Evolutionary conservation across 2,888 invertebrate genomes (phyloP), one percentile per base, ranked within the genome.

Genomic region (Branchellion lobata): DNA sequence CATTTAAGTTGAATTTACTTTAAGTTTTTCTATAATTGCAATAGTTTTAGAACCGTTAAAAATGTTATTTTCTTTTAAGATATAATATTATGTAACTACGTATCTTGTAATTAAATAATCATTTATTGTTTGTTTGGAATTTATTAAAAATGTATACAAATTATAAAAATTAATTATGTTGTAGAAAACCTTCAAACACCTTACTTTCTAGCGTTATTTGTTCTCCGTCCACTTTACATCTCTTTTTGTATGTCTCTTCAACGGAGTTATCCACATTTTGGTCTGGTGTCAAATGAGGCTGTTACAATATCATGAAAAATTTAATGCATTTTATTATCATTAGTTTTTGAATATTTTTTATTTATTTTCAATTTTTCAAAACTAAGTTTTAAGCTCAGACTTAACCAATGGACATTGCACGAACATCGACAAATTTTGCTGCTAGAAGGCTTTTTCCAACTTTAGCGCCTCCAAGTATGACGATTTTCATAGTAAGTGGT

Each of bases 361-460:
- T n/a, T n/a, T n/a, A n/a, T n/a, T n/a, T n/a, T n/a, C n/a, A n/a
- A n/a, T n/a, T n/a, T n/a, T n/a, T n/a, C n/a, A n/a, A n/a, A n/a
- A n/a, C n/a, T n/a, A n/a, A n/a, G n/a, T n/a, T n/a, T n/a, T n/a
- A n/a, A n/a, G n/a, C n/a, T n/a, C n/a, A n/a, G n/a, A n/a, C n/a
- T n/a, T n/a, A n/a, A n/a, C n/a, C n/a, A n/a, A n/a, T n/a, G n/a
- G n/a, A n/a, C n/a, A n/a, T 57, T 3, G 8, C 8, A 57, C 61
- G 5, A 8, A 57, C 61, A n/a, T 57, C 61, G 5, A 57, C 61
- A n/a, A 57, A 57, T 57, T 57, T 8, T 14, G 61, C 61, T 14
- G 61, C 61, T 57, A 57, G 61, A 5, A 57, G 24, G n/a, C 61
- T 57, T n/a, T 57, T 57, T 57, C 61, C 61, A 57, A 57, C 61